phyloP scores from a whole-genome alignment of 2,113 vertebrate species.

The Microcebus griseorufus region DNA sequence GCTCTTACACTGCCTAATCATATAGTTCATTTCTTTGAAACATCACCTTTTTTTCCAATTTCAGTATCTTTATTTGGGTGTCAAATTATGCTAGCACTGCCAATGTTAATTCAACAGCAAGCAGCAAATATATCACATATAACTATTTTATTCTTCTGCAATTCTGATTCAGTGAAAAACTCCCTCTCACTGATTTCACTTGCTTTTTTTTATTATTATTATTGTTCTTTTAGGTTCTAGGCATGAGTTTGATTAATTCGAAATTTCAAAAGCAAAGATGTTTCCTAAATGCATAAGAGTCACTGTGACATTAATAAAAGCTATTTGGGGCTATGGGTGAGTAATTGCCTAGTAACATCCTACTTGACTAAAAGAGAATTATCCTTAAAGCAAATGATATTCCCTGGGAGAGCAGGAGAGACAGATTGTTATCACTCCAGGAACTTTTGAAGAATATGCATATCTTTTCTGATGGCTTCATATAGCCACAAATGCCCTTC shows the following conservation, averaged over 20 bases:
- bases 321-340: not conserved
- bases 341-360: not conserved
- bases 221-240: not conserved
- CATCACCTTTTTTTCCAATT: not conserved
- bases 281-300: not conserved
- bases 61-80: slow-evolving; percentile 63
- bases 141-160: slow-evolving; percentile 46
- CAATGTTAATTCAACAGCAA: slow-evolving; percentile 30
- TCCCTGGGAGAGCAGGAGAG: not conserved
- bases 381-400: slow-evolving; percentile 6
- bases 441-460: not conserved
- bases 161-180: slow-evolving; percentile 26
- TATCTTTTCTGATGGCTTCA: not conserved
- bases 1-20: slow-evolving; percentile 46
- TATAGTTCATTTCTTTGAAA: slow-evolving; percentile 43
- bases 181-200: not conserved
- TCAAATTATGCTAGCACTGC: slow-evolving; percentile 42
- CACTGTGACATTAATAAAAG: not conserved
- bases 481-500: not conserved
- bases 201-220: not conserved
- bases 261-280: slow-evolving; percentile 20
- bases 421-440: not conserved
- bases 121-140: not conserved
- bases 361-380: not conserved
- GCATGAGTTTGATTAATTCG: not conserved